Evolutionary conservation across 2,797 vertebrate genomes (phyloP), one percentile per base, ranked within the genome.

Genomic region (Manis crassicaudata): DNA sequence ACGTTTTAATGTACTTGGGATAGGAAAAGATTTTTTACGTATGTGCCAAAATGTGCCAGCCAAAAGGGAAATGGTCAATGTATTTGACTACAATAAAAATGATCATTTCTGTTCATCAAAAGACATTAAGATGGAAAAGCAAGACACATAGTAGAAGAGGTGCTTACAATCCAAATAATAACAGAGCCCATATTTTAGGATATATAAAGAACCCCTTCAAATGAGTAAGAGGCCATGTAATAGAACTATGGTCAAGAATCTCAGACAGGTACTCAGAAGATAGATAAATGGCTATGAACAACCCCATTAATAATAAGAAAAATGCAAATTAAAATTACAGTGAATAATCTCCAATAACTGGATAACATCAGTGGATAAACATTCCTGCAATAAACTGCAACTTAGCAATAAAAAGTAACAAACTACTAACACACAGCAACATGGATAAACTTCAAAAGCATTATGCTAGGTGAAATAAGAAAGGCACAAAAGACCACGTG

Each of bases 301-400:
- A 90, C 2, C 18, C 7, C 9, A 46, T 67, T n/a, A 67, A 13
- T 73, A 46, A 85, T 62, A 62, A 90, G 5, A 50, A 72, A 90
- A 92, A 90, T 92, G 20, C 40, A 90, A 89, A 70, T 81, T 80
- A 91, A 89, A 81, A 92, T 92, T 76, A 52, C 0, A 83, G 17
- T 20, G 10, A 79, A 83, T 79, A 87, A 86, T 83, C 20, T 83
- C 43, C 43, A 93, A 73, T 16, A n/a, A 58, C 6, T 90, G 11
- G 25, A 46, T 46, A 46, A 46, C 46, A 46, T 43, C 6, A 93
- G 52, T 63, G 20, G 29, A 58, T 86, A 89, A 68, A 80, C 8
- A 52, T 85, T 91, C 58, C 17, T 77, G 50, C 21, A 54, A 40
- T 77, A 65, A 88, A 93, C 80, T 89, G 46, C 17, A 63, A 43